Percentiles rank a stretch among this genome's conserved stretches.
Evolutionary conservation across 2,113 vertebrate species (phyloP).

Genomic region (Drymodes brunneopygia): DNA sequence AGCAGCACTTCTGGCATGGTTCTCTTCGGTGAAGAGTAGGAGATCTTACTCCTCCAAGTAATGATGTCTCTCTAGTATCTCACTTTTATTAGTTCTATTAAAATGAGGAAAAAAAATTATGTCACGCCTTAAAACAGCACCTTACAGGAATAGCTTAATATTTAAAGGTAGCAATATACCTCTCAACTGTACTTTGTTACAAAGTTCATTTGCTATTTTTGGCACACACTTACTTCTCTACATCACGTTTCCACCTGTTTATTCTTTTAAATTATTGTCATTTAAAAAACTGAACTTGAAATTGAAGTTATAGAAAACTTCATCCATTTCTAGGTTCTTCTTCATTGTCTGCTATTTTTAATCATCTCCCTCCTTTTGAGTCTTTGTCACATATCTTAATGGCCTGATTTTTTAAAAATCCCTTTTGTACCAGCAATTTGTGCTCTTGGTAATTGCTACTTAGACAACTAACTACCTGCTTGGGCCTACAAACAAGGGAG

Average conservation of each 20-base stretch:
- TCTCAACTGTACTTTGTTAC: neutral
- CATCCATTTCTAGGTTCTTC: neutral
- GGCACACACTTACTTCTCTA: slow-evolving; percentile 3
- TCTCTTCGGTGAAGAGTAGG: slow-evolving; percentile 34
- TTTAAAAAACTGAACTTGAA: neutral
- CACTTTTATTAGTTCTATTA: slow-evolving; percentile 75
- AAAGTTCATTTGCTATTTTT: slow-evolving; percentile 38
- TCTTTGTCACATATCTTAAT: neutral
- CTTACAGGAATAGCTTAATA: slow-evolving; percentile 61
- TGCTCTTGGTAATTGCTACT: slow-evolving; percentile 2
- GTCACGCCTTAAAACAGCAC: slow-evolving; percentile 65
- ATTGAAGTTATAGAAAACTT: slow-evolving; percentile 8
- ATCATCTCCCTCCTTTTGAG: neutral
- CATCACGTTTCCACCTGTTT: slow-evolving; percentile 18
- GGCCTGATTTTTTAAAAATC: neutral
- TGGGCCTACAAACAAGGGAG: neutral
- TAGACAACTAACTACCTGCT: neutral
- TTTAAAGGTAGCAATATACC: slow-evolving; percentile 64
- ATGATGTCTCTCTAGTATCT: slow-evolving; percentile 70
- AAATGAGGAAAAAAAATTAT: slow-evolving; percentile 65
- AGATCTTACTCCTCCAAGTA: slow-evolving; percentile 53
- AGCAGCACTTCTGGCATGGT: neutral
- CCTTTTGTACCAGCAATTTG: neutral
- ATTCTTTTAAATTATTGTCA: slow-evolving; percentile 38
- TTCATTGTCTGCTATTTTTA: neutral